Base-by-base conservation (phyloP, 2,888 invertebrate genomes). In the Agrotis clavis region DNA sequence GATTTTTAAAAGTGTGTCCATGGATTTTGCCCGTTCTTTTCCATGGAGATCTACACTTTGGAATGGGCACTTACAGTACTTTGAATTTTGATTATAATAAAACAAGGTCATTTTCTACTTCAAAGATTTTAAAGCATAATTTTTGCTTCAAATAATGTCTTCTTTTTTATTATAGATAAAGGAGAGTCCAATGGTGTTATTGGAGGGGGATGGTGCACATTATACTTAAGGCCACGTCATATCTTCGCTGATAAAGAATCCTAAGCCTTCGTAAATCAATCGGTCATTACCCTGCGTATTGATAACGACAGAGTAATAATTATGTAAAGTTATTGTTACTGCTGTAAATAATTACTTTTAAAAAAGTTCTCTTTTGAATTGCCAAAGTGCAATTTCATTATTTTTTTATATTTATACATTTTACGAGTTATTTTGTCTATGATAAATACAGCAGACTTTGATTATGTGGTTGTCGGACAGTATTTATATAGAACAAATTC, bases 131-230 rank as follows among this genome's bases (percentile, higher is more conserved):
- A 35, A 7, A 7, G 35, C 35, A 7, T 35, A 7, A 25, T 51
- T 63, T 53, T 14, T 1, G 2, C n/a, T 35, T 47, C 4, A 45
- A 16, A 45, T 68, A 19, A n/a, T 35, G 13, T 50, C 41, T 41
- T 45, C 47, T 6, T 35, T 56, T n/a, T 66, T 63, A 77, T 89
- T 87, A 21, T 90, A 93, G 91, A 87, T 87, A 86, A 86, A 81
- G 77, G 84, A 87, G 85, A 88, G 89, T 90, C 88, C 89, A 89
- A 84, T 82, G 87, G 87, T 87, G 87, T 86, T 80, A 85, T 88
- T 85, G 82, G 86, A 88, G 82, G 87, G 90, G 88, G 83, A 84
- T 84, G 92, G 91, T 92, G 90, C 90, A 90, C 90, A 88, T 87
- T 89, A 87, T 89, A 90, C 88, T 90, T 92, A 90, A 89, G 86